Conservation (phyloP, 1,140 invertebrate species). For the Brachionus asplanchnoidis region DNA sequence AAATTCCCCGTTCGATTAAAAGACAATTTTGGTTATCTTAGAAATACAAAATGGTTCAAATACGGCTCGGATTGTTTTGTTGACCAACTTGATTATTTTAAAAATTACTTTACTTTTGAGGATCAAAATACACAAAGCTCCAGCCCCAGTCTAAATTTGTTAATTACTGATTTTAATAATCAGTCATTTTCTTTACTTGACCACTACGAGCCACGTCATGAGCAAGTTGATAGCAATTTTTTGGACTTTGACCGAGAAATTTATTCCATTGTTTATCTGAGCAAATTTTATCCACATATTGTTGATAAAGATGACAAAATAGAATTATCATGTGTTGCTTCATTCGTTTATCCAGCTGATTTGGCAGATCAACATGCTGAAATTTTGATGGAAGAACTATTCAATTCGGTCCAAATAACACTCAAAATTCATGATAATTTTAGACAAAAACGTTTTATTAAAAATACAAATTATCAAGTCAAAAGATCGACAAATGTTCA, state of each 20-base stretch:
- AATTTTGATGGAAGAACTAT: not conserved
- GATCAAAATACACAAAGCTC: not conserved
- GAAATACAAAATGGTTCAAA: constrained; percentile 15
- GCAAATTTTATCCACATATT: not conserved
- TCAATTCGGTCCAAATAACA: not conserved
- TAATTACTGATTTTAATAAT: not conserved
- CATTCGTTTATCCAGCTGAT: not conserved
- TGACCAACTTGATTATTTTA: not conserved
- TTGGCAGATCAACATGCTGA: not conserved
- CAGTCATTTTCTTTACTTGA: not conserved
- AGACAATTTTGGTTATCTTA: not conserved
- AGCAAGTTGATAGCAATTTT: not conserved
- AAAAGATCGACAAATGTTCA: not conserved
- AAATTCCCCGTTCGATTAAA: not conserved
- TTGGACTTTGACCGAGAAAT: not conserved
- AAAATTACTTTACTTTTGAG: not conserved
- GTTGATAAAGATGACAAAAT: not conserved
- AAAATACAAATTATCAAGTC: not conserved
- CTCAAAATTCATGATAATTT: not conserved
- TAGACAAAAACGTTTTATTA: not conserved
- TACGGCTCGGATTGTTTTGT: not conserved
- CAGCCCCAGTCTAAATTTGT: not conserved
- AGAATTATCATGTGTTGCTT: not conserved
- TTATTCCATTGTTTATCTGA: constrained; percentile 9
- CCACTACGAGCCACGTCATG: constrained; percentile 21